phyloP scores from a whole-genome alignment of 1,140 invertebrate species.

The Pachyrhynchus sulphureomaculatus region DNA sequence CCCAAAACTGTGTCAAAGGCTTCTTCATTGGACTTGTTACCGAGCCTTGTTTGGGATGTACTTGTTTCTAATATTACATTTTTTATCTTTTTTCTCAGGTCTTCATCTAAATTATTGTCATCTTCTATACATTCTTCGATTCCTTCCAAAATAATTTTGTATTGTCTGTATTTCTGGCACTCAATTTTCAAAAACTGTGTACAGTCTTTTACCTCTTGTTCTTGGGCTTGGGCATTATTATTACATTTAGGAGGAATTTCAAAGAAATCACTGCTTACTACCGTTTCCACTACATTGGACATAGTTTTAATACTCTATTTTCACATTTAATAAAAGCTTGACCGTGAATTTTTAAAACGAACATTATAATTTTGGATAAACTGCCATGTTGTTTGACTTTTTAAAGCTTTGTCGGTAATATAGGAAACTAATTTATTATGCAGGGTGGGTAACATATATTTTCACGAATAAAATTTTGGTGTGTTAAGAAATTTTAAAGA shows the following conservation, averaged over 20 bases:
- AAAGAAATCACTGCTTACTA: neutral
- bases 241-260: neutral
- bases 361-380: neutral
- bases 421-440: too few species aligned
- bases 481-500: too few species aligned
- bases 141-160: conserved; percentile 32
- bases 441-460: too few species aligned
- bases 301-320: conserved; percentile 13
- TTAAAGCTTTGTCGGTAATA: too few species aligned
- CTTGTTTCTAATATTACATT: conserved; percentile 23
- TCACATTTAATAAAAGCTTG: neutral
- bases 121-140: conserved; percentile 29
- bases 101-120: conserved; percentile 10
- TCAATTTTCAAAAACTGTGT: conserved; percentile 29
- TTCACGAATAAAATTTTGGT: too few species aligned
- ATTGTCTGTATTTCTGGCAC: conserved; percentile 27
- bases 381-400: too few species aligned
- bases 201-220: conserved; percentile 33
- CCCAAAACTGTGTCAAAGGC: conserved; percentile 18
- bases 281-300: conserved; percentile 12
- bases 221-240: conserved; percentile 9
- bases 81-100: conserved; percentile 30
- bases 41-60: conserved; percentile 19
- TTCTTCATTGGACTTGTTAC: conserved; percentile 1
- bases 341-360: neutral